Conservation (phyloP, 2,113 vertebrate species). For the Phyllopteryx taeniolatus region DNA sequence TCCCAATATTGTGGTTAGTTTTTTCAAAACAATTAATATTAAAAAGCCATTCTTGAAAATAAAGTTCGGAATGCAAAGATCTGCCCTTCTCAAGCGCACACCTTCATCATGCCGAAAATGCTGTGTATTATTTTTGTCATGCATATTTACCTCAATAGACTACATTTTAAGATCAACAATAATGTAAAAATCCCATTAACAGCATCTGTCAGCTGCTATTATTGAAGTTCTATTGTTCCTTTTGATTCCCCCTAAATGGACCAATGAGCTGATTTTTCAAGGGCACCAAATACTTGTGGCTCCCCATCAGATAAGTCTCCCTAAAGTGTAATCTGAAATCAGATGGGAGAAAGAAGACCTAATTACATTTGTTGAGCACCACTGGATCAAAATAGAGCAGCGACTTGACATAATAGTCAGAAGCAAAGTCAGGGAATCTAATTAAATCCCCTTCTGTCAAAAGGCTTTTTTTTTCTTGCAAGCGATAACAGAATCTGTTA, state of each 20-base stretch:
- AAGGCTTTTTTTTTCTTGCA: conserved; percentile 49
- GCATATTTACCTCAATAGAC: no score
- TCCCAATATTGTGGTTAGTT: not conserved
- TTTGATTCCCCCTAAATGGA: conserved; percentile 39
- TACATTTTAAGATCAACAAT: not conserved
- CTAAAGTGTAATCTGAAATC: conserved; percentile 63
- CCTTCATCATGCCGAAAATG: no score
- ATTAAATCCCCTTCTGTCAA: conserved; percentile 71
- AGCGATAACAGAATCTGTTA: conserved; percentile 59
- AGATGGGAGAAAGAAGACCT: conserved; percentile 46
- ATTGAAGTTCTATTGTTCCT: conserved; percentile 32
- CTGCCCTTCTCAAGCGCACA: no score
- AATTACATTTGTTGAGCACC: conserved; percentile 67
- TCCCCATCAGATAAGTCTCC: conserved; percentile 59
- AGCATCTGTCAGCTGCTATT: not conserved
- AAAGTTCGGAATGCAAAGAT: no score
- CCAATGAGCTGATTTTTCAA: conserved; percentile 44
- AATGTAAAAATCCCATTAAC: not conserved
- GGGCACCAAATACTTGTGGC: conserved; percentile 45
- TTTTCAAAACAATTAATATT: no score
- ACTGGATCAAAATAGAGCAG: conserved; percentile 63
- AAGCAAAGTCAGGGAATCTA: conserved; percentile 68
- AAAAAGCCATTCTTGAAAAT: no score
- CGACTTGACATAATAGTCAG: conserved; percentile 65
- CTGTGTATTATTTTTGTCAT: no score